phyloP scores from a whole-genome alignment of 2,113 vertebrate genomes.

The Alexandromys fortis region DNA sequence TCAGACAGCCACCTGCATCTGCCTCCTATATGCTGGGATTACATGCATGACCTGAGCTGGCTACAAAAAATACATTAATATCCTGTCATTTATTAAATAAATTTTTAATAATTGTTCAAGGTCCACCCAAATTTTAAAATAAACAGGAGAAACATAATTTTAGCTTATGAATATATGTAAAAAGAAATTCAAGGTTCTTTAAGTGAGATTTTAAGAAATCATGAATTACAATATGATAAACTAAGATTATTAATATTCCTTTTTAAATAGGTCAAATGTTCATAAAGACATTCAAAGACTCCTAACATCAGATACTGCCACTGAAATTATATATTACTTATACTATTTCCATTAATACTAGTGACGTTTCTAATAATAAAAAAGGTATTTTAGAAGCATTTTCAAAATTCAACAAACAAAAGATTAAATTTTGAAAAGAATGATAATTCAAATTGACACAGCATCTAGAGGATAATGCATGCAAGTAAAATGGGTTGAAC shows the following conservation, averaged over 20 bases:
- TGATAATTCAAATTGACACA: slow-evolving; percentile 21
- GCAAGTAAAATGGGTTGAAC: not conserved
- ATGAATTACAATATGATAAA: slow-evolving; percentile 4
- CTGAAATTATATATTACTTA: not conserved
- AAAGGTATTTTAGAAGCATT: slow-evolving; percentile 1
- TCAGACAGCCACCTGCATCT: not conserved
- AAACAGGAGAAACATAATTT: not conserved
- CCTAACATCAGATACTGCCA: not conserved
- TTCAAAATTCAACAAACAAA: slow-evolving; percentile 37
- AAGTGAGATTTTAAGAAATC: not conserved
- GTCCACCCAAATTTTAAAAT: slow-evolving; percentile 31
- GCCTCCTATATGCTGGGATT: not conserved
- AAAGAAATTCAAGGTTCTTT: not conserved
- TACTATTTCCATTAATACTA: not conserved
- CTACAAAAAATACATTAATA: not conserved
- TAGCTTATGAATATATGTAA: not conserved
- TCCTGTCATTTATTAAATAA: slow-evolving; percentile 9
- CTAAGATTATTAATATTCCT: not conserved
- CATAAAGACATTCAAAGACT: slow-evolving; percentile 28
- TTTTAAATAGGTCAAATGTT: slow-evolving; percentile 13
- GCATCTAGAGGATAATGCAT: not conserved
- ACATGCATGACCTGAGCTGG: not conserved
- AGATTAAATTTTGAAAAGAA: slow-evolving; percentile 26
- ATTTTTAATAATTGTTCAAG: slow-evolving; percentile 37
- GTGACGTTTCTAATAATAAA: not conserved